Evolutionary conservation across 2,113 vertebrate genomes (phyloP).

Genomic region (Bagarius yarrelli): DNA sequence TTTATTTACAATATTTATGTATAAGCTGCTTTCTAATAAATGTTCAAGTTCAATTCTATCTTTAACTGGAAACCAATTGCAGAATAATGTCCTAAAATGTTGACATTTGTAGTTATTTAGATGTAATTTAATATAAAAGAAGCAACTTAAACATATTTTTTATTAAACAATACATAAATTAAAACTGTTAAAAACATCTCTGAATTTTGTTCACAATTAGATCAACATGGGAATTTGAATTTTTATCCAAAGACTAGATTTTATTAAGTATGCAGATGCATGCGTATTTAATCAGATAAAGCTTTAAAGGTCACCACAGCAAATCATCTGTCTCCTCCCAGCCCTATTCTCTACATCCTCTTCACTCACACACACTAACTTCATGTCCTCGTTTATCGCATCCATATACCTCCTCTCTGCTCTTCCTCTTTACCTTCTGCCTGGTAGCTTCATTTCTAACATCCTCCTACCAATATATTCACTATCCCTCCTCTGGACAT

Average conservation of each 20-base stretch:
- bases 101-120: not conserved
- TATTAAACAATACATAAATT: not conserved
- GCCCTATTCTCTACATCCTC: no score
- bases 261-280: not conserved
- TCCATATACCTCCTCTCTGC: no score
- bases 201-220: not conserved
- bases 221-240: not conserved
- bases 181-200: not conserved
- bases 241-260: not conserved
- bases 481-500: no score
- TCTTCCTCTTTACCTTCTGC: no score
- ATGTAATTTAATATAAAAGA: not conserved
- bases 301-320: no score
- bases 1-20: no score
- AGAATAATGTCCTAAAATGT: not conserved
- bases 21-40: not conserved
- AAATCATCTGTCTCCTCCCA: no score
- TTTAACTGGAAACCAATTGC: not conserved
- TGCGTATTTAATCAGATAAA: not conserved
- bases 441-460: no score
- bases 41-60: not conserved
- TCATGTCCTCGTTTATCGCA: no score
- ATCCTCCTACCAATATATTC: no score
- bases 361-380: no score
- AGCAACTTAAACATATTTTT: not conserved